These are phyloP conservation scores for Urosaurus nigricauda DNA, from an alignment of 2,797 vertebrate genomes.

Conservation along the genomic window DNA sequence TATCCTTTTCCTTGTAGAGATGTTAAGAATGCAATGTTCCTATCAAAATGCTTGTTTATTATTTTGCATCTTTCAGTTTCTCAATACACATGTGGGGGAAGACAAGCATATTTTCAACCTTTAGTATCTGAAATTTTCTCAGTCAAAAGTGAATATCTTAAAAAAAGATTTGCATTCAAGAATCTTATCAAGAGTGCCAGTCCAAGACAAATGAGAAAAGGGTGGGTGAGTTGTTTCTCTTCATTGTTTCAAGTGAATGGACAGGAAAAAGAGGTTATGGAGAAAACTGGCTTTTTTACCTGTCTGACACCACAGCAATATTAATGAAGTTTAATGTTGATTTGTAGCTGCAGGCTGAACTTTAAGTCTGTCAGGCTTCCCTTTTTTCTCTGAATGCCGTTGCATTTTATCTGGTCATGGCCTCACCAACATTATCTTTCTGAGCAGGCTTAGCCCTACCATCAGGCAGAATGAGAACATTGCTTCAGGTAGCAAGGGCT, in stretches of 20 bases:
- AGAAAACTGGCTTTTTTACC: conserved; percentile 74
- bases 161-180: conserved; percentile 74
- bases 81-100: conserved; percentile 62
- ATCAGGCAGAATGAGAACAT: background rate
- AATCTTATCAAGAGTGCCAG: conserved; percentile 81
- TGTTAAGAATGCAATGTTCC: conserved; percentile 78
- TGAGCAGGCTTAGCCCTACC: background rate
- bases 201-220: conserved; percentile 81
- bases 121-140: conserved; percentile 63
- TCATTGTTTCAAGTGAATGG: conserved; percentile 80
- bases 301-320: conserved; percentile 76
- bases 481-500: background rate
- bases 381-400: background rate
- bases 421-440: background rate
- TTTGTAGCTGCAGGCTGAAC: conserved; percentile 57
- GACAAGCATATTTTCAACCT: conserved; percentile 40
- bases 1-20: conserved; percentile 87
- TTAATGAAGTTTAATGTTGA: conserved; percentile 75
- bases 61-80: conserved; percentile 74
- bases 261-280: conserved; percentile 74
- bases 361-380: background rate
- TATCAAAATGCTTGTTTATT: conserved; percentile 76
- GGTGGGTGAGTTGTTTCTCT: conserved; percentile 77
- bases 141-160: conserved; percentile 74
- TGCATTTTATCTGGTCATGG: background rate